phyloP scores from a whole-genome alignment of 2,797 vertebrate genomes.

The Neoniphon sammara region DNA sequence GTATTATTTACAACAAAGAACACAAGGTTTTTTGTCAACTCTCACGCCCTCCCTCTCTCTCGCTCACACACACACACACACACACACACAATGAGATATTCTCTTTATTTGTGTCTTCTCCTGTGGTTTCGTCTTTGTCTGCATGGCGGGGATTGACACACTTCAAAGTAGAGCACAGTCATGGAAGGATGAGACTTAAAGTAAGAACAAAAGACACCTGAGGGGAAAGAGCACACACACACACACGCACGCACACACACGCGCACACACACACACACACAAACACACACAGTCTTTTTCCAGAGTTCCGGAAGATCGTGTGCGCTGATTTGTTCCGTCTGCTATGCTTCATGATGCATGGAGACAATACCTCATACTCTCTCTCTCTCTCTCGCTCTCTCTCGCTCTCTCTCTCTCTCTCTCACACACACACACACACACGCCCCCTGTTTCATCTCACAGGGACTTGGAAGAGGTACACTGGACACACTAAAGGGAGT shows the following conservation, averaged over 20 bases:
- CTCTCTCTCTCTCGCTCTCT: too few species aligned
- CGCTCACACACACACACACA: conserved; percentile 1
- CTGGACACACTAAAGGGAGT: conserved; percentile 42
- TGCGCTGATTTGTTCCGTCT: conserved; percentile 64
- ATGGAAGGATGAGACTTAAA: conserved; percentile 33
- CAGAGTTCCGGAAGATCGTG: conserved; percentile 51
- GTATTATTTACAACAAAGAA: too few species aligned
- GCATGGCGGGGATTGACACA: conserved; percentile 54
- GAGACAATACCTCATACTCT: conserved; percentile 32
- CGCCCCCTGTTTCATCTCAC: conserved; percentile 34
- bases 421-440: conserved; percentile 15
- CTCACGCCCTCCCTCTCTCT: too few species aligned
- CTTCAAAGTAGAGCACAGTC: conserved; percentile 60
- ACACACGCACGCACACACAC: conserved; percentile 29
- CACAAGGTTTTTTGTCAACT: too few species aligned
- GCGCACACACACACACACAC: conserved; percentile 42
- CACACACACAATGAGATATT: conserved; percentile 18
- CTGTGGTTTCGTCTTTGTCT: conserved; percentile 33
- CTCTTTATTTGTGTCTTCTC: conserved; percentile 36
- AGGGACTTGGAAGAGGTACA: conserved; percentile 38
- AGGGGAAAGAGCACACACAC: conserved; percentile 43
- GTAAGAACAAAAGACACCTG: conserved; percentile 67
- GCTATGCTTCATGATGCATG: conserved; percentile 59
- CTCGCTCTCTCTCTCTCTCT: conserved; percentile 24
- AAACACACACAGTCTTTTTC: conserved; percentile 36